phyloP scores from a whole-genome alignment of 2,797 vertebrate genomes.

The Bovichtus diacanthus region DNA sequence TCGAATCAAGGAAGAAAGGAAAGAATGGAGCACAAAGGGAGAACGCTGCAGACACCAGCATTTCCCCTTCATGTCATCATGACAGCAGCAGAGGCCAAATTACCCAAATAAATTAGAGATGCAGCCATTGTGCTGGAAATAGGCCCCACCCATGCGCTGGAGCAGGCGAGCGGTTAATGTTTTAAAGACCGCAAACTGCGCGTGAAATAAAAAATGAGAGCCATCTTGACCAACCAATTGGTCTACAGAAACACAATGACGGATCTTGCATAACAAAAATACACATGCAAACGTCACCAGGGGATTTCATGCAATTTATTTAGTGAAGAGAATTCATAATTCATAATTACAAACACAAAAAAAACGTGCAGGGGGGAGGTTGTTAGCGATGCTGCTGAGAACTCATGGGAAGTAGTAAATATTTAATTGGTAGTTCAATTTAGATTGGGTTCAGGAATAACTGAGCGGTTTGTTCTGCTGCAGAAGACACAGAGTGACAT shows the following conservation, averaged over 20 bases:
- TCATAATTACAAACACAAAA: background rate
- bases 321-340: background rate
- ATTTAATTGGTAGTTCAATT: slow-evolving; percentile 39
- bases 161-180: background rate
- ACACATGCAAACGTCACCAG: background rate
- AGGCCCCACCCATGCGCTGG: background rate
- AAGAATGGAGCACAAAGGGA: background rate
- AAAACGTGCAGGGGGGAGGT: background rate
- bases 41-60: background rate
- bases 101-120: background rate
- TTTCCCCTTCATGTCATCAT: background rate
- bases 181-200: background rate
- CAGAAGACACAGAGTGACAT: slow-evolving; percentile 9
- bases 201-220: background rate
- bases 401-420: slow-evolving; percentile 33
- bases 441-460: slow-evolving; percentile 13
- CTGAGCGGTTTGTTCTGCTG: slow-evolving; percentile 16
- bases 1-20: background rate
- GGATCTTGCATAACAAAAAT: background rate
- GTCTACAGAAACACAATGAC: too few species aligned
- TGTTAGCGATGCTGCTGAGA: slow-evolving; percentile 11
- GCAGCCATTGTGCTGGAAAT: background rate
- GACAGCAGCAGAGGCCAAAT: background rate
- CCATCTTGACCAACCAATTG: background rate
- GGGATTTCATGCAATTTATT: background rate